phyloP scores from a whole-genome alignment of 1,140 invertebrate species.

The Neodiprion pinetum region DNA sequence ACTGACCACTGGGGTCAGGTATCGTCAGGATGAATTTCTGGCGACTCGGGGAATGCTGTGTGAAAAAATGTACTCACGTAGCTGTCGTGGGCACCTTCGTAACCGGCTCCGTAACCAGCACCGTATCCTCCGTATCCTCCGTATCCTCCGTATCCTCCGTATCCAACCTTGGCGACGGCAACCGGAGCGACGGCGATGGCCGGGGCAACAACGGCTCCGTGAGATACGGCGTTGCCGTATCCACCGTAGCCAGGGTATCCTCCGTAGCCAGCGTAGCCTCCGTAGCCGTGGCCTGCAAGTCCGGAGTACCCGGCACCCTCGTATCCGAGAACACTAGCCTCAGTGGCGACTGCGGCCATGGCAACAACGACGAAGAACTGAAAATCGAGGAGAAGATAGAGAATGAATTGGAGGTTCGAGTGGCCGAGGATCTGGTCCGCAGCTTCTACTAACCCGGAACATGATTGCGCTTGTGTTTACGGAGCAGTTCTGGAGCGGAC shows the following conservation, averaged over 20 bases:
- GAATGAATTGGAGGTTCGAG: not conserved
- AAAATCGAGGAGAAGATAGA: constrained; percentile 20
- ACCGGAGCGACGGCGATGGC: constrained; percentile 16
- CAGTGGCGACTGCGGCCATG: constrained; percentile 36
- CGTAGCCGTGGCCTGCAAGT: constrained; percentile 16
- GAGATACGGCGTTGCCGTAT: constrained; percentile 21
- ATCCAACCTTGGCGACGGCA: constrained; percentile 28
- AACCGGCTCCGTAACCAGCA: constrained; percentile 19
- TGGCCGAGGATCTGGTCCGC: no score
- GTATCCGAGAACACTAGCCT: constrained; percentile 38
- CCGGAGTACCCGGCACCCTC: constrained; percentile 32
- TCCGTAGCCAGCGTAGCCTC: constrained; percentile 11
- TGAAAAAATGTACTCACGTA: constrained; percentile 32
- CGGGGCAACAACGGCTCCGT: constrained; percentile 22
- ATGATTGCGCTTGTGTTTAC: constrained; percentile 37
- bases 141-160: constrained; percentile 30
- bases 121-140: constrained; percentile 27
- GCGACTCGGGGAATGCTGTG: constrained; percentile 8
- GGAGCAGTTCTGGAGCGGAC: constrained; percentile 32
- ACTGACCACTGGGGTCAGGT: no score
- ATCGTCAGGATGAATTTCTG: not conserved
- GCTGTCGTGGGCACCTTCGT: constrained; percentile 36
- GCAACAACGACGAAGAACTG: constrained; percentile 36
- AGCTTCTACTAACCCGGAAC: constrained; percentile 15
- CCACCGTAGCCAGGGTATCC: constrained; percentile 23